Percentiles rank a stretch among this genome's conserved stretches.
Conservation (phyloP, 2,888 invertebrate genomes). For the Drosophila helvetica region DNA sequence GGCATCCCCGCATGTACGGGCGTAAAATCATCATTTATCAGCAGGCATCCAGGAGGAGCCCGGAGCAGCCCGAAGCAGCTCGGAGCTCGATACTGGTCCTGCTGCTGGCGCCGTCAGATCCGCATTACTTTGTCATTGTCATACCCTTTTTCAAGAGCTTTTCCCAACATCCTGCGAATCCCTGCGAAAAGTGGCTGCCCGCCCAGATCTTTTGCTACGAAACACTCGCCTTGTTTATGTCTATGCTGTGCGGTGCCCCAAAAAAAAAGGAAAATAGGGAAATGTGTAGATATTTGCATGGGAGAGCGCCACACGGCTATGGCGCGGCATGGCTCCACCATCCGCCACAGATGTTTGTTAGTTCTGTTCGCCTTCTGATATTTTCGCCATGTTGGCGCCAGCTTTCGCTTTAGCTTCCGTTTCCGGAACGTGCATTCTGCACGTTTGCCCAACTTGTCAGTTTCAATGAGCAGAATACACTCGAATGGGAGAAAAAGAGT, state of each 20-base stretch:
- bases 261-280: slow-evolving; percentile 7
- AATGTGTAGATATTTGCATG: slow-evolving; percentile 61
- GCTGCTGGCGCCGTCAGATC: slow-evolving; percentile 73
- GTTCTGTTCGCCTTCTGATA: slow-evolving; percentile 58
- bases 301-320: slow-evolving; percentile 28
- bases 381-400: slow-evolving; percentile 32
- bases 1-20: slow-evolving; percentile 61
- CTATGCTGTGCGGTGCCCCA: slow-evolving; percentile 7
- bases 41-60: slow-evolving; percentile 38
- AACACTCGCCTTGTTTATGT: slow-evolving; percentile 38
- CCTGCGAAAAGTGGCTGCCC: slow-evolving; percentile 35
- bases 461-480: slow-evolving; percentile 52
- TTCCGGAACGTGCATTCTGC: slow-evolving; percentile 55
- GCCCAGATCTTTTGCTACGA: slow-evolving; percentile 24
- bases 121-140: slow-evolving; percentile 81
- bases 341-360: slow-evolving; percentile 54
- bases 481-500: slow-evolving; percentile 7
- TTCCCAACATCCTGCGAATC: slow-evolving; percentile 38
- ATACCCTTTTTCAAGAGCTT: slow-evolving; percentile 56
- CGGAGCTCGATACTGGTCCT: slow-evolving; percentile 1
- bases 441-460: slow-evolving; percentile 68
- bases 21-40: slow-evolving; percentile 73
- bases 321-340: background rate
- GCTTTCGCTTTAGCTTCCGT: slow-evolving; percentile 46
- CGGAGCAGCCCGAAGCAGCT: slow-evolving; percentile 13